Percentiles rank a stretch among this genome's conserved stretches.
Evolutionary conservation across 2,797 vertebrate genomes (phyloP).

Genomic region (Acipenser oxyrinchus): DNA sequence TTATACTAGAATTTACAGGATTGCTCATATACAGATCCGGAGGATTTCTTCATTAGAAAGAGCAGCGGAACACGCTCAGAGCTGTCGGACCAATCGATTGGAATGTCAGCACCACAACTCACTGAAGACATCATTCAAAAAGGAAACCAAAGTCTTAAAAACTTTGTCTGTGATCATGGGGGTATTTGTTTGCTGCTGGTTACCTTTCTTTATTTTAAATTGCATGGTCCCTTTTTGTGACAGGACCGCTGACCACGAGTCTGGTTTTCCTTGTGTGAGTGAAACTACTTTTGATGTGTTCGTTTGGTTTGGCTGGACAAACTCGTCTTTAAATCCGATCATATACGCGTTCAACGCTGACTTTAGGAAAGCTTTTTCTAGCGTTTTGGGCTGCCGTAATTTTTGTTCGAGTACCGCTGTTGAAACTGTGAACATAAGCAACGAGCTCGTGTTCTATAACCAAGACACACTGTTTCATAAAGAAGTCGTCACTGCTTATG

Average conservation of each 20-base stretch:
- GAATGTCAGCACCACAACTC: conserved; percentile 67
- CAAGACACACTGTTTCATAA: conserved; percentile 74
- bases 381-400: conserved; percentile 71
- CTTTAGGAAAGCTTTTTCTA: conserved; percentile 84
- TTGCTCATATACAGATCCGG: conserved; percentile 83
- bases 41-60: conserved; percentile 83
- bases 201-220: conserved; percentile 90
- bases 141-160: conserved; percentile 90
- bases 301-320: conserved; percentile 95
- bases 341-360: conserved; percentile 94
- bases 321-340: conserved; percentile 88
- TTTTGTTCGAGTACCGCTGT: conserved; percentile 70
- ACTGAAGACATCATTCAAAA: conserved; percentile 73
- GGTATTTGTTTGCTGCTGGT: conserved; percentile 92
- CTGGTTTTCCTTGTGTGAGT: conserved; percentile 79
- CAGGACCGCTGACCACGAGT: conserved; percentile 42
- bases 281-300: conserved; percentile 89
- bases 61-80: conserved; percentile 80
- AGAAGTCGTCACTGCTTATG: conserved; percentile 69
- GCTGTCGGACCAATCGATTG: conserved; percentile 60
- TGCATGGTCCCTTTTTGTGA: conserved; percentile 89
- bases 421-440: conserved; percentile 83
- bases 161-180: conserved; percentile 90
- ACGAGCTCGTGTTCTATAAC: conserved; percentile 83
- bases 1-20: conserved; percentile 87